Conservation (phyloP, 2,888 invertebrate genomes). For the Embidobia sp. region DNA sequence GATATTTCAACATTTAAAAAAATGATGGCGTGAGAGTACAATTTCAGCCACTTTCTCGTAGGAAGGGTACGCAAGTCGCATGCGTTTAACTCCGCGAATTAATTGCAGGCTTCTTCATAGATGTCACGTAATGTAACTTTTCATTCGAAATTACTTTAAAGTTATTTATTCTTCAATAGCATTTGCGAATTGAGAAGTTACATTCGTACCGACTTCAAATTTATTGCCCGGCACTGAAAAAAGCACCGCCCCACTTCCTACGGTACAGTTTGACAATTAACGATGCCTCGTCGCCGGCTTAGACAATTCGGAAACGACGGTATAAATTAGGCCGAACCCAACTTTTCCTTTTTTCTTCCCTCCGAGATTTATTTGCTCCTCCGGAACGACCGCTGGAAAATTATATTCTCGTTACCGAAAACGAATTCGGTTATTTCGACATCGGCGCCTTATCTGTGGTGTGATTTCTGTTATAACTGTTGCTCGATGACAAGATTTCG, state of each 20-base stretch:
- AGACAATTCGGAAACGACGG: background rate
- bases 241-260: background rate
- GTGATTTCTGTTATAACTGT: slow-evolving; percentile 49
- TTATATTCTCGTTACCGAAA: slow-evolving; percentile 13
- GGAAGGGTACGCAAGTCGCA: slow-evolving; percentile 31
- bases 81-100: slow-evolving; percentile 23
- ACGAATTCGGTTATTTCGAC: slow-evolving; percentile 29
- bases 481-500: slow-evolving; percentile 42
- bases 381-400: too few relatives aligned
- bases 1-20: slow-evolving; percentile 12
- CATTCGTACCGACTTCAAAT: background rate
- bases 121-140: slow-evolving; percentile 25
- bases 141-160: slow-evolving; percentile 14
- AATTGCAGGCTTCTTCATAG: slow-evolving; percentile 28
- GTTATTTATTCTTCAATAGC: slow-evolving; percentile 5
- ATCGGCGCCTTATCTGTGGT: slow-evolving; percentile 41
- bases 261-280: background rate
- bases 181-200: background rate
- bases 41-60: slow-evolving; percentile 28
- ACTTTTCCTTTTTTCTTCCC: background rate
- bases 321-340: background rate
- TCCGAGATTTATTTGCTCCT: too few relatives aligned
- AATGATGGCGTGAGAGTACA: slow-evolving; percentile 28
- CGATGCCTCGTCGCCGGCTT: too few relatives aligned
- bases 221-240: background rate